These are phyloP conservation scores for Motacilla alba DNA, from an alignment of 2,113 vertebrate species.

Conservation along the genomic window DNA sequence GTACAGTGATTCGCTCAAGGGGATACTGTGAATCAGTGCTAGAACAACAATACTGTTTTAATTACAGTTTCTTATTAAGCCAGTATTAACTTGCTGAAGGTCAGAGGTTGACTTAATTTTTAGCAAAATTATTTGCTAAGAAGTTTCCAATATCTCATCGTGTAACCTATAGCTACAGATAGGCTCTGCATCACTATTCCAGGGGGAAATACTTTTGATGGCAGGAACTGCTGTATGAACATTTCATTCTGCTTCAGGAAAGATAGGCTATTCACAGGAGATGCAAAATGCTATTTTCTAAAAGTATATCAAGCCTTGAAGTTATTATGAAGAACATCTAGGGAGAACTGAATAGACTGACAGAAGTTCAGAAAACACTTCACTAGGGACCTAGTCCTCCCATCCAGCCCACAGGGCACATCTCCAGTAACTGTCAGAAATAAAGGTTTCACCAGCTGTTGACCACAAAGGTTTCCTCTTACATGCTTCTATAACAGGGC, in stretches of 20 bases:
- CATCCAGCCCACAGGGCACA: background rate
- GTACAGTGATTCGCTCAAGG: background rate
- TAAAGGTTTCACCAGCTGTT: constrained; percentile 5
- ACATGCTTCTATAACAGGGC: background rate
- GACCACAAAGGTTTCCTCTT: background rate
- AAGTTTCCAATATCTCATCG: background rate
- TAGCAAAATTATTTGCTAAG: constrained; percentile 32
- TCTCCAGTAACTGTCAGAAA: constrained; percentile 33
- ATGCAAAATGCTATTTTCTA: constrained; percentile 43
- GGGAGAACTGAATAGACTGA: constrained; percentile 22
- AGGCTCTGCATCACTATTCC: background rate
- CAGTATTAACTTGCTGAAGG: background rate
- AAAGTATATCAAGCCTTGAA: constrained; percentile 38
- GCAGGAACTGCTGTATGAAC: constrained; percentile 20
- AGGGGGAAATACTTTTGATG: constrained; percentile 45
- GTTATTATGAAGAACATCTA: constrained; percentile 35
- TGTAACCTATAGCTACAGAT: constrained; percentile 7
- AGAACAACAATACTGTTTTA: background rate
- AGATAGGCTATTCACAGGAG: constrained; percentile 47
- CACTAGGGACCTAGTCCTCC: constrained; percentile 9
- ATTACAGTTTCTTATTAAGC: background rate
- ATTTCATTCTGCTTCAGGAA: constrained; percentile 55
- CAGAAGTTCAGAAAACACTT: constrained; percentile 42
- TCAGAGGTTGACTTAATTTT: constrained; percentile 37
- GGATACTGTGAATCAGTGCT: background rate